Evolutionary conservation across 2,797 vertebrate species (phyloP).

Genomic region (Tapirus indicus): DNA sequence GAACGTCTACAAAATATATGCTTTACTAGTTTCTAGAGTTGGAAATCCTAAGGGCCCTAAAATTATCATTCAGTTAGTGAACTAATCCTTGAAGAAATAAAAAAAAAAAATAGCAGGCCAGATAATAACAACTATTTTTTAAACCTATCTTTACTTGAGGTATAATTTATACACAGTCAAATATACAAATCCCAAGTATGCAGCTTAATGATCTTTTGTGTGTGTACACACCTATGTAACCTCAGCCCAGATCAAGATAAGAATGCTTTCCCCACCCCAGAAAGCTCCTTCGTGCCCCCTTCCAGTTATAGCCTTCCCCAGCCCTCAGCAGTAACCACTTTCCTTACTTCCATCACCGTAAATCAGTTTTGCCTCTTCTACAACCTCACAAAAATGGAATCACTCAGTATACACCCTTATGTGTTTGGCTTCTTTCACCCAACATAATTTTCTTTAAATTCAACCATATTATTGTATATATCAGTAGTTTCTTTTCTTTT

Average conservation of each 20-base stretch:
- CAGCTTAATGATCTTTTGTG: background rate
- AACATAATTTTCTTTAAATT: background rate
- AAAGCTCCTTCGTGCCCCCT: background rate
- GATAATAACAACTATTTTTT: background rate
- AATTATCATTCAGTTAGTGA: background rate
- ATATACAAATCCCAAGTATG: background rate
- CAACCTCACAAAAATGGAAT: background rate
- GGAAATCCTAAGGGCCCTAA: background rate
- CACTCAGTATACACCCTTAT: accelerated
- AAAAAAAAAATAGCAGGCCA: background rate
- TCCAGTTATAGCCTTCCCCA: too few relatives aligned
- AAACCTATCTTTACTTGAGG: background rate
- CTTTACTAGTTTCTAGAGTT: background rate
- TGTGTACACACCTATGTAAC: background rate
- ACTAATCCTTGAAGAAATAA: background rate
- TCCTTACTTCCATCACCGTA: too few relatives aligned
- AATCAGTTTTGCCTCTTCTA: background rate
- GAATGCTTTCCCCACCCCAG: background rate
- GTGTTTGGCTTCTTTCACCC: background rate
- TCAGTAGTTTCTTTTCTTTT: background rate
- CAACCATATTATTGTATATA: background rate
- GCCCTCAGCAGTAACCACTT: background rate
- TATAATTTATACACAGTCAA: background rate
- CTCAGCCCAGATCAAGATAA: background rate
- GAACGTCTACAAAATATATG: background rate